Evolutionary conservation across 2,888 invertebrate genomes (phyloP).

Genomic region (Pantelozetes paolii): DNA sequence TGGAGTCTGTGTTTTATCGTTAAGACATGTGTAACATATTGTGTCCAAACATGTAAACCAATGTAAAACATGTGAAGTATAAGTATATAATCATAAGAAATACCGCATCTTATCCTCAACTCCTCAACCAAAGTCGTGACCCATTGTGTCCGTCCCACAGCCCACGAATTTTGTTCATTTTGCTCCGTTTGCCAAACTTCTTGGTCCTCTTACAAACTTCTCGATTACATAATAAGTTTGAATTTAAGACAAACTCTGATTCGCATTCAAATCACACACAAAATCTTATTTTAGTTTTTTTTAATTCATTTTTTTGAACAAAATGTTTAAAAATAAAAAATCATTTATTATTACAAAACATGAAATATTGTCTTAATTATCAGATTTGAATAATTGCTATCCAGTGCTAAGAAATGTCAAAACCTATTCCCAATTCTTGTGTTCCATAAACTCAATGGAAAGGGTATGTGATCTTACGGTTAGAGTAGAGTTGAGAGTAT

Average conservation of each 20-base stretch:
- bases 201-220: background rate
- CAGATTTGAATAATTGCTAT: background rate
- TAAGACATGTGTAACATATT: slow-evolving; percentile 26
- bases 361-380: background rate
- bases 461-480: too few relatives aligned
- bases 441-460: background rate
- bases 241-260: background rate
- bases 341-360: background rate
- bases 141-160: slow-evolving; percentile 36
- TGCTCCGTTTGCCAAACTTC: slow-evolving; percentile 2
- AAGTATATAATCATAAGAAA: slow-evolving; percentile 30
- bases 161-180: slow-evolving; percentile 27
- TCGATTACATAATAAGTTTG: slow-evolving; percentile 29
- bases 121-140: slow-evolving; percentile 37
- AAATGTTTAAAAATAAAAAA: background rate
- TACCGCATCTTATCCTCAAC: slow-evolving; percentile 28
- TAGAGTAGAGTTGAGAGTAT: background rate
- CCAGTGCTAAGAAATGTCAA: background rate
- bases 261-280: slow-evolving; percentile 2
- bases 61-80: slow-evolving; percentile 15
- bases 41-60: slow-evolving; percentile 1
- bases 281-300: background rate
- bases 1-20: too few relatives aligned
- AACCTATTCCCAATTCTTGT: background rate
- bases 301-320: background rate